These are phyloP conservation scores for Pomatostomus ruficeps DNA, from an alignment of 2,113 vertebrate genomes.

Conservation along the genomic window DNA sequence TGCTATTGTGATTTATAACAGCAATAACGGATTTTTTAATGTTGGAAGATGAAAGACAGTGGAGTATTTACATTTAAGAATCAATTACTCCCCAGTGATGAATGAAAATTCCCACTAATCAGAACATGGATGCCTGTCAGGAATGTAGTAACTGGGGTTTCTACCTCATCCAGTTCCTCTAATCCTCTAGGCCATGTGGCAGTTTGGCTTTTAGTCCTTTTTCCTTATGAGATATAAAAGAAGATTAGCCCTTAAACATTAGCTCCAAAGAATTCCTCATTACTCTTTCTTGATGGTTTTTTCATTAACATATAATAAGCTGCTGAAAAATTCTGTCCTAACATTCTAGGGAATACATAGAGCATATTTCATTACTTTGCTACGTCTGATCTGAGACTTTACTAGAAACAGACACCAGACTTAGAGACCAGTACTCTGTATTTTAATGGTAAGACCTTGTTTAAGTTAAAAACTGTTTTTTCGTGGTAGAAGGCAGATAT, in stretches of 20 bases:
- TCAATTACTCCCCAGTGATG: not conserved
- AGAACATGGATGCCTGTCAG: not conserved
- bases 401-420: not conserved
- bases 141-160: not conserved
- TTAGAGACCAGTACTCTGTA: not conserved
- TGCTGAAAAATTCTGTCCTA: not conserved
- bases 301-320: not conserved
- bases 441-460: not conserved
- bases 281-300: not conserved
- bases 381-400: not conserved
- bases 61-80: not conserved
- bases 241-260: not conserved
- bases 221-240: not conserved
- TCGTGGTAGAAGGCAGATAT: accelerated
- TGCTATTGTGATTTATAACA: not conserved
- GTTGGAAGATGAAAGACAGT: not conserved
- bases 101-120: not conserved
- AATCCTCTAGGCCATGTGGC: not conserved
- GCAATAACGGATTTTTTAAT: not conserved
- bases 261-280: not conserved
- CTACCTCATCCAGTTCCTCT: not conserved
- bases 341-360: not conserved
- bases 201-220: not conserved
- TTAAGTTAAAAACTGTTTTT: not conserved
- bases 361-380: not conserved